Evolutionary conservation across 2,888 invertebrate species (phyloP), one percentile per base, ranked within the genome.

Genomic region (Cyrtodaria siliqua): DNA sequence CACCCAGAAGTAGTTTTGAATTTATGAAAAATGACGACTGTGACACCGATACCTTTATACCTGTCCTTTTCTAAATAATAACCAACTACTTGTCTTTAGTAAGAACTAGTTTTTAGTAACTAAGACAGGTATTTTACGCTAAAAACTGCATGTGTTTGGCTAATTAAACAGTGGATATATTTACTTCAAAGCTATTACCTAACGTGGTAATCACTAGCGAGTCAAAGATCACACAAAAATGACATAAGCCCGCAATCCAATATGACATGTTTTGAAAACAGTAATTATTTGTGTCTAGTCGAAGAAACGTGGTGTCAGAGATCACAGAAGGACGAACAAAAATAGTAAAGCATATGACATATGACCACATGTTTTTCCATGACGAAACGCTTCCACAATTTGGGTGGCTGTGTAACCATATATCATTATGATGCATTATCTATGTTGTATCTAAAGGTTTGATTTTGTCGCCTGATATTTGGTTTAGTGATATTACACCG

Each of bases 151-250:
- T 76, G 64, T 40, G 61, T 61, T 66, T 27, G 42, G 49, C 52
- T 56, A 73, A 74, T 79, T 74, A 78, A 60, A 33, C 29, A 26
- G 18, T 26, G 56, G 55, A 26, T 56, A 29, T 62, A 53, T 33
- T 14, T 12, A 79, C 71, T 53, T 79, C 79, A 79, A 75, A 63
- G 71, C 14, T 75, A 75, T 71, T 53, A 38, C 42, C 56, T 74
- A 63, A 74, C 74, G 47, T 56, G 70, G 66, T 69, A 69, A 73
- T 73, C 66, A 72, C 59, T 62, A 2, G 60, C 50, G 60, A 29
- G 60, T 53, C 49, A 67, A 40, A 68, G 77, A 72, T 77, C 62
- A 68, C 44, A 68, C 55, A 72, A 38, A 55, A 56, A 64, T 63
- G 33, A 49, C 44, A 52, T 23, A 61, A 52, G 24, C 61, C 60